phyloP scores from a whole-genome alignment of 1,140 invertebrate genomes.

The Calliopsis andreniformis region DNA sequence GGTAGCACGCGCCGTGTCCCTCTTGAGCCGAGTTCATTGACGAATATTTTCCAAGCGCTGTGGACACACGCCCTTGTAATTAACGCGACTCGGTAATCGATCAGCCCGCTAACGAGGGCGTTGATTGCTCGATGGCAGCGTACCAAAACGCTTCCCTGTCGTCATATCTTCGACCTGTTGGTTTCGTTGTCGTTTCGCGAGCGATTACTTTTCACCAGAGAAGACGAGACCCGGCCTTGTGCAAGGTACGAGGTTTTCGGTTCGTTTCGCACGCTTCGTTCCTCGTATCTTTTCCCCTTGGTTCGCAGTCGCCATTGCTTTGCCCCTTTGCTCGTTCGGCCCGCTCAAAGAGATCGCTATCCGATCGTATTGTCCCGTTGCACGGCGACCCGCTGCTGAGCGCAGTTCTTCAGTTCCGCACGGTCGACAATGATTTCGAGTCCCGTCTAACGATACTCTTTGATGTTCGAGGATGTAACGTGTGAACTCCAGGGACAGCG shows the following conservation, averaged over 20 bases:
- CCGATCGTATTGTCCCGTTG: not conserved
- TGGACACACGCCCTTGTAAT: conserved; percentile 52
- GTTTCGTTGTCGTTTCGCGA: not conserved
- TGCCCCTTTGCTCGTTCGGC: not conserved
- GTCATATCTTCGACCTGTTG: conserved; percentile 2
- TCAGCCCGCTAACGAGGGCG: conserved; percentile 61
- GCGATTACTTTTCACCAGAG: conserved; percentile 21
- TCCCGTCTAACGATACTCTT: not conserved
- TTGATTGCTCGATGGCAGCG: conserved; percentile 60
- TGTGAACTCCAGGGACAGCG: not conserved
- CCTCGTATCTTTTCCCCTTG: conserved; percentile 19
- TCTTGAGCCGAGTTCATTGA: conserved; percentile 17
- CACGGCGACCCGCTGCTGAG: not conserved
- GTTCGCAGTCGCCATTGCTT: conserved; percentile 43
- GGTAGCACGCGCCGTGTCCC: not conserved
- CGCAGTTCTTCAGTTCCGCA: conserved; percentile 3
- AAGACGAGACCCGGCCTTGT: conserved; percentile 67
- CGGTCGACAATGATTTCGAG: not conserved
- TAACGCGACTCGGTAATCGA: conserved; percentile 52
- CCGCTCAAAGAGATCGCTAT: conserved; percentile 31
- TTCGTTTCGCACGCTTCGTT: conserved; percentile 50
- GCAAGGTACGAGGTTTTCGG: conserved; percentile 52
- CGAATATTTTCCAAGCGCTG: conserved; percentile 51
- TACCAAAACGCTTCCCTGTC: conserved; percentile 43
- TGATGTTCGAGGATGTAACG: not conserved